Base-by-base conservation (phyloP, 1,140 invertebrate genomes). In the Chymomyza costata region DNA sequence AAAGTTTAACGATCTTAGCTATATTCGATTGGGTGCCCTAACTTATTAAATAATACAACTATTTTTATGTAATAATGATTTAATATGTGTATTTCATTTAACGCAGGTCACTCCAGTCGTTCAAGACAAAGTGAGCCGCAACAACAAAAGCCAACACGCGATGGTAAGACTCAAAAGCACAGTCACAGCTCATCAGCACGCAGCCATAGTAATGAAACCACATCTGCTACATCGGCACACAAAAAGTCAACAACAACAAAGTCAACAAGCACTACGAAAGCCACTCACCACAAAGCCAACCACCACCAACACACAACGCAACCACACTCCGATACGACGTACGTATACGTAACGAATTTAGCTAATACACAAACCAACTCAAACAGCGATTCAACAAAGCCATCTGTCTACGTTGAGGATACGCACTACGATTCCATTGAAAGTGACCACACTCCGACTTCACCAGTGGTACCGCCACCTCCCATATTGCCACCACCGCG, bases 321-420 rank as follows among this genome's bases (percentile, higher is more conserved):
- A 38, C 28, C 62, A 45, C 65, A 76, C 76, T 65, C 66, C 66
- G 70, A 82, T 65, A 78, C 70, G 81, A 84, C 82, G 80, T 84
- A 84, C 76, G 82, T 84, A 84, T 82, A 64, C 82, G 82, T 82
- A 82, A 84, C 68, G 76, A 82, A 82, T 82, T 84, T 84, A 84
- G 56, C 57, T 62, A 53, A 68, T 59, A 73, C 41, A 66, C 53
- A 73, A 73, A 65, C 58, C 69, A 46, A 6, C 45, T 21, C 14
- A 49, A 6, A 14, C 16, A 8, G 50, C 16, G 13, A 19, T 10
- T 34, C 37, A 6, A 3, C 13, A 15, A n/a, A 6, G n/a, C 8
- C 32, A 34, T 8, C 8, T 5, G 11, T 34, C n/a, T 3, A 34
- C 3, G 32, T 3, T 13, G 13, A 34, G 3, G 40, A 11, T 56